Percentiles rank a stretch among this genome's conserved stretches.
phyloP scores from a whole-genome alignment of 2,797 vertebrate genomes.

The Pelodytes ibericus region DNA sequence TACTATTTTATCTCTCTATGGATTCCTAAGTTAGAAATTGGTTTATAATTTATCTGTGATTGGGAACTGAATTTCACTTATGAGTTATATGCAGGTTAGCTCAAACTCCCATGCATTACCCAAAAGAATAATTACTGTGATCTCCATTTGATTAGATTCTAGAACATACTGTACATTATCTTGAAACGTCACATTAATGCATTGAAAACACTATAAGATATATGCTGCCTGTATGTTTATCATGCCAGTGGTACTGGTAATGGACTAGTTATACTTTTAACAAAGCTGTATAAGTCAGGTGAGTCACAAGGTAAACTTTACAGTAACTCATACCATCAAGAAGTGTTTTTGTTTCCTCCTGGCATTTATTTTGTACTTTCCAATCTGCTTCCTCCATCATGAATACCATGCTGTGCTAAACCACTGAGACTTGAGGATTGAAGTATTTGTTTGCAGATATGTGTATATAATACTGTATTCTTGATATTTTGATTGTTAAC shows the following conservation, averaged over 20 bases:
- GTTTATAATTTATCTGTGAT: neutral
- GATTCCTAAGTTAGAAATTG: neutral
- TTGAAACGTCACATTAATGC: no score
- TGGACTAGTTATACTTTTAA: neutral
- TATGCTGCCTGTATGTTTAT: neutral
- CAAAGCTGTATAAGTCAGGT: neutral
- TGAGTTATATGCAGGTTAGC: neutral
- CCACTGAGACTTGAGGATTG: constrained; percentile 11
- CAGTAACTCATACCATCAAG: neutral
- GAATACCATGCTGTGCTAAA: constrained; percentile 30
- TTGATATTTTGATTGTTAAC: constrained; percentile 1
- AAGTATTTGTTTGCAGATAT: constrained; percentile 22
- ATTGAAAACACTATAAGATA: neutral
- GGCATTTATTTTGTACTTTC: constrained; percentile 21
- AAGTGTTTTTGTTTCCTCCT: neutral
- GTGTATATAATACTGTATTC: neutral
- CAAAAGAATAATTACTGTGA: neutral
- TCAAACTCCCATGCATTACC: neutral
- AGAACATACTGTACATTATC: neutral
- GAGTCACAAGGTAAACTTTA: no score
- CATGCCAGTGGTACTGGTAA: no score
- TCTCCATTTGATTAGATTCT: neutral
- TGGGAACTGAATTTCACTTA: constrained; percentile 3
- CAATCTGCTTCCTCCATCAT: constrained; percentile 11
- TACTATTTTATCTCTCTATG: neutral